Percentiles rank a stretch among this genome's conserved stretches.
phyloP scores from a whole-genome alignment of 2,113 vertebrate genomes.

The Oryzias curvinotus region DNA sequence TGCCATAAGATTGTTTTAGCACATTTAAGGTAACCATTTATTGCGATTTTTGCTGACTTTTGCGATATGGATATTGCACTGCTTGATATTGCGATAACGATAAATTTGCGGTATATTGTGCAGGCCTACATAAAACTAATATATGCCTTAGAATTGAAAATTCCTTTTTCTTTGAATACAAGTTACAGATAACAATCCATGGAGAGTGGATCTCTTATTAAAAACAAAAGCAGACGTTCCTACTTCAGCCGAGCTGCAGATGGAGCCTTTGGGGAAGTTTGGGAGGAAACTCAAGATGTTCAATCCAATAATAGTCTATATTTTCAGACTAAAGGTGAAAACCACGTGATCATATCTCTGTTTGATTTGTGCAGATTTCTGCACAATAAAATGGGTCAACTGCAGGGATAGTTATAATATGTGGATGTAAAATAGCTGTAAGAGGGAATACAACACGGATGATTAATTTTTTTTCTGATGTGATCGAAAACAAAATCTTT shows the following conservation, averaged over 20 bases:
- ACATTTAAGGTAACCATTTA: too few species aligned
- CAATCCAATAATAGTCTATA: conserved; percentile 33
- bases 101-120: too few species aligned
- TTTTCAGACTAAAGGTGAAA: conserved; percentile 52
- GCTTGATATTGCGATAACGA: too few species aligned
- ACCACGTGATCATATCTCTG: conserved; percentile 34
- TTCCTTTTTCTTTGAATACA: conserved; percentile 31
- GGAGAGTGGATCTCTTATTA: conserved; percentile 53
- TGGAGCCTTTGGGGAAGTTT: conserved; percentile 22
- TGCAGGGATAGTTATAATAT: too few species aligned
- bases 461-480: too few species aligned
- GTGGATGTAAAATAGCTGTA: too few species aligned
- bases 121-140: conserved; percentile 54
- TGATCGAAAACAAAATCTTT: too few species aligned
- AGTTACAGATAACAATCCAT: conserved; percentile 45
- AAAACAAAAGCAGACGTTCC: conserved; percentile 36
- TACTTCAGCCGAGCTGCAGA: conserved; percentile 32
- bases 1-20: too few species aligned
- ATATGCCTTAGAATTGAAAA: conserved; percentile 31
- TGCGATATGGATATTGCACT: too few species aligned
- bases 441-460: too few species aligned
- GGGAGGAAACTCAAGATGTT: conserved; percentile 40
- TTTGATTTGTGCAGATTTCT: conserved; percentile 25
- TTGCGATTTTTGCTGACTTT: too few species aligned
- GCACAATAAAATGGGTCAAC: conserved; percentile 25